Evolutionary conservation across 2,797 vertebrate species (phyloP).

Genomic region (Myripristis murdjan): DNA sequence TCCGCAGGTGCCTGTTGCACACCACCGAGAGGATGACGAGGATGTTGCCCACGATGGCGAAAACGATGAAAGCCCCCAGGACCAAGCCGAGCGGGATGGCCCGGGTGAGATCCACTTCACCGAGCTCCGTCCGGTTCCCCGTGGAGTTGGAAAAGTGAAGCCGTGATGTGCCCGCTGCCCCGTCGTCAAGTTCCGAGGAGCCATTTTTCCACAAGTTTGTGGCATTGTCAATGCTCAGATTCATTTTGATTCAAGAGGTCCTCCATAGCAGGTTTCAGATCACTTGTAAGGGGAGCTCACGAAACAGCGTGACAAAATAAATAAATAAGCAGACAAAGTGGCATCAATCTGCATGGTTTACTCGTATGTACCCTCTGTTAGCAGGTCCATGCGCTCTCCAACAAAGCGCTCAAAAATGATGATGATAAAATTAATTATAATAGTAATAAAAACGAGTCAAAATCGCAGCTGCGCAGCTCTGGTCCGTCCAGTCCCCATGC

Average conservation of each 20-base stretch:
- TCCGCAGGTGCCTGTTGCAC: slow-evolving; percentile 97
- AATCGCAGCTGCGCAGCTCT: slow-evolving; percentile 23
- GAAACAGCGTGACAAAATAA: slow-evolving; percentile 45
- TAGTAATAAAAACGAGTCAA: background rate
- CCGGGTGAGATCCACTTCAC: slow-evolving; percentile 87
- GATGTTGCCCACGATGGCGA: slow-evolving; percentile 96
- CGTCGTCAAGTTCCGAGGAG: slow-evolving; percentile 82
- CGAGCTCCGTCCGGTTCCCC: slow-evolving; percentile 76
- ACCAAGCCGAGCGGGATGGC: slow-evolving; percentile 92
- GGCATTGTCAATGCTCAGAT: slow-evolving; percentile 87
- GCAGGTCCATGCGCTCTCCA: slow-evolving; percentile 9
- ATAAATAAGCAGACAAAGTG: slow-evolving; percentile 9
- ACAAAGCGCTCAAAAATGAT: too few relatives aligned
- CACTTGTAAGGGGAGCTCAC: slow-evolving; percentile 56
- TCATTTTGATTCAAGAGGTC: slow-evolving; percentile 90
- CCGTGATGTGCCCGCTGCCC: slow-evolving; percentile 53
- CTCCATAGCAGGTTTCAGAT: slow-evolving; percentile 90
- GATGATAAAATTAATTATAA: too few relatives aligned
- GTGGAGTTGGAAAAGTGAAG: slow-evolving; percentile 86
- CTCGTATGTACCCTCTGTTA: background rate
- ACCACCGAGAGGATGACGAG: slow-evolving; percentile 96
- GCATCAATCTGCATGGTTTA: slow-evolving; percentile 32
- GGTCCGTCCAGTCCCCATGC: slow-evolving; percentile 32
- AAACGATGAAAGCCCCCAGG: slow-evolving; percentile 95
- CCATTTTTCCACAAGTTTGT: slow-evolving; percentile 87